Conservation (phyloP, 2,888 invertebrate genomes). For the Pyralis farinalis region DNA sequence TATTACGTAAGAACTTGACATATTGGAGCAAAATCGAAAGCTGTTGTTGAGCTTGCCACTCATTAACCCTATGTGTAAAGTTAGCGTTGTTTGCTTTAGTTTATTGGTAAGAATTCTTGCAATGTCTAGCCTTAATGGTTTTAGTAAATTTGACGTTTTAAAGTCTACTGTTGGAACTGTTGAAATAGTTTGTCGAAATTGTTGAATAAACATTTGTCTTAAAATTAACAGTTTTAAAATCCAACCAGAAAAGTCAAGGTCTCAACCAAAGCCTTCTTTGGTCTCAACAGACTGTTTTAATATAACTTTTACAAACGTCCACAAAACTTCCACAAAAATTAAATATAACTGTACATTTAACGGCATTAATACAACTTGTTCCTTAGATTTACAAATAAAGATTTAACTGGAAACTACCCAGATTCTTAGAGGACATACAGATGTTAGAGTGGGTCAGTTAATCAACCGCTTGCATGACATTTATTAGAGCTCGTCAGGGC, state of each 20-base stretch:
- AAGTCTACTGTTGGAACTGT: no score
- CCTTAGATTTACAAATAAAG: background rate
- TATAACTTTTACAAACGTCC: no score
- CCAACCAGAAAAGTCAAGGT: no score
- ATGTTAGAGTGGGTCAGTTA: constrained; percentile 31
- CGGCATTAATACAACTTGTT: background rate
- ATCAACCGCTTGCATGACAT: constrained; percentile 46
- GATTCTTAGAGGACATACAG: constrained; percentile 3
- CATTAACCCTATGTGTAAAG: constrained; percentile 7
- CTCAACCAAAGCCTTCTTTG: no score
- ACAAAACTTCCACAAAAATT: background rate
- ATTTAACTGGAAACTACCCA: background rate
- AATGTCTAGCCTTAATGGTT: no score
- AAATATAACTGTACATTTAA: background rate
- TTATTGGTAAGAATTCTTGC: constrained; percentile 17
- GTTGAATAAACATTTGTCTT: no score
- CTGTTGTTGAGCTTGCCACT: constrained; percentile 17
- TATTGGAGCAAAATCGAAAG: constrained; percentile 38
- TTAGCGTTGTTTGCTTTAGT: constrained; percentile 25
- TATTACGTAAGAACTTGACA: constrained; percentile 23
- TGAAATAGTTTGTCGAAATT: no score
- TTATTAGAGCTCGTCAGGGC: constrained; percentile 41
- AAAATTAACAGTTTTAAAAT: no score
- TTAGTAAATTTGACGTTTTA: no score
- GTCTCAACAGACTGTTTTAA: no score